Base-by-base conservation (phyloP, 1,140 invertebrate genomes). In the Neodiprion pinetum region DNA sequence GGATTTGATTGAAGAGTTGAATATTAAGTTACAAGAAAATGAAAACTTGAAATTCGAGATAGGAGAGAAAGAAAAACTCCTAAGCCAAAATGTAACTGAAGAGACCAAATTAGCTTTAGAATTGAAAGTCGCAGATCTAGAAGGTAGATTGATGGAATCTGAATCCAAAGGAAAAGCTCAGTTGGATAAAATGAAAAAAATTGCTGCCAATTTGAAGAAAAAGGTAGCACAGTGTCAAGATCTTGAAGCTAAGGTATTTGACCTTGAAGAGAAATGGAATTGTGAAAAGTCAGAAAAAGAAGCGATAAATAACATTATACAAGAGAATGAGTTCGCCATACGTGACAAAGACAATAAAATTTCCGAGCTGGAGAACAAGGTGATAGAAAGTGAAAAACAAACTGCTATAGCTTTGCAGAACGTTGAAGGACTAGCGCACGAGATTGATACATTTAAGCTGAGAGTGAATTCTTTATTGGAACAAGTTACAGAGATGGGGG, bases 181-280 rank as follows among this genome's bases (percentile, higher is more conserved):
- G 71, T 81, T 92, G 40, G 93, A 95, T 71, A 95, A 95, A 85
- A 90, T 95, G 83, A 95, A 95, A 79, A 94, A 94, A 77, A 92
- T 93, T 77, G 94, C 93, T 3, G 88, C 92, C 0, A 94, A 92
- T 80, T 87, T 95, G 9, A 95, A 95, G 81, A 94, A 94, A 78
- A 94, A 94, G 82, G 87, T 90, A 0, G 77, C 88, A 21, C 85
- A 91, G 67, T 92, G 91, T 71, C 88, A 90, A 68, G 93, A 94
- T 73, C 83, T 94, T 21, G 92, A 95, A 86, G 81, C 85, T n/a
- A 86, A 82, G 10, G 72, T 86, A 0, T 40, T 65, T 1, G 79
- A 84, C 1, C 66, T 88, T 11, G 83, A 88, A 70, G 80, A 85
- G 7, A 85, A 85, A 17, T 84, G 80, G 76, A 79, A 47, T 1